Evolutionary conservation across 2,797 vertebrate species (phyloP).

Genomic region (Spea hammondii): DNA sequence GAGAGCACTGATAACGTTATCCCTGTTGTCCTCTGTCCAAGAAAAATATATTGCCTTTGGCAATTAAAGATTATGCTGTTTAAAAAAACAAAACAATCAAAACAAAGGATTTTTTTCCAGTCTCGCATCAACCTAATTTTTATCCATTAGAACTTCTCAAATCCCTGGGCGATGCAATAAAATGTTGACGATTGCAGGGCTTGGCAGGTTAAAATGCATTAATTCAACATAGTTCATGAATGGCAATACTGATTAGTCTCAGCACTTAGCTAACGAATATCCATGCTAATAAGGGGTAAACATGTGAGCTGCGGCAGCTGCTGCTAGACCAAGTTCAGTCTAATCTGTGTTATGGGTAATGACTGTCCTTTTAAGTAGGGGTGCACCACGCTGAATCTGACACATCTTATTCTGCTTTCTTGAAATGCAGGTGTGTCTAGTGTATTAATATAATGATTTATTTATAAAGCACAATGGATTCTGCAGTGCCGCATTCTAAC

Average conservation of each 20-base stretch:
- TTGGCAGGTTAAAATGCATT: conserved; percentile 61
- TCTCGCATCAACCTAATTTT: conserved; percentile 9
- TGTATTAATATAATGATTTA: neutral
- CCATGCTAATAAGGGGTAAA: conserved; percentile 60
- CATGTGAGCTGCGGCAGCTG: conserved; percentile 48
- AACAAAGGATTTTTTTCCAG: conserved; percentile 24
- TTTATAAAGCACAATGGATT: neutral
- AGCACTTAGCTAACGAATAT: conserved; percentile 64
- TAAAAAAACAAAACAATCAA: neutral
- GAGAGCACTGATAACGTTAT: neutral
- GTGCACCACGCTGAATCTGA: neutral
- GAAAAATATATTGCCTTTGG: neutral
- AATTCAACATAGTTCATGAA: conserved; percentile 66
- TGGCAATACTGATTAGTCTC: conserved; percentile 71
- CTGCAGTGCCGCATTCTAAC: neutral
- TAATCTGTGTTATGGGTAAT: neutral
- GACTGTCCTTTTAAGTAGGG: neutral
- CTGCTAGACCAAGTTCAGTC: neutral
- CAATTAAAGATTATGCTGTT: neutral
- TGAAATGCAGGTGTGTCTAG: neutral
- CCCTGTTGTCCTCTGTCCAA: neutral
- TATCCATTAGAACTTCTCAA: conserved; percentile 18
- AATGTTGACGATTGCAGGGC: conserved; percentile 32
- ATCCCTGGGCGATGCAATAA: conserved; percentile 22
- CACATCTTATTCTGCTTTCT: neutral